These are phyloP conservation scores for Pissodes strobi DNA, from an alignment of 1,140 invertebrate species.

Conservation along the genomic window DNA sequence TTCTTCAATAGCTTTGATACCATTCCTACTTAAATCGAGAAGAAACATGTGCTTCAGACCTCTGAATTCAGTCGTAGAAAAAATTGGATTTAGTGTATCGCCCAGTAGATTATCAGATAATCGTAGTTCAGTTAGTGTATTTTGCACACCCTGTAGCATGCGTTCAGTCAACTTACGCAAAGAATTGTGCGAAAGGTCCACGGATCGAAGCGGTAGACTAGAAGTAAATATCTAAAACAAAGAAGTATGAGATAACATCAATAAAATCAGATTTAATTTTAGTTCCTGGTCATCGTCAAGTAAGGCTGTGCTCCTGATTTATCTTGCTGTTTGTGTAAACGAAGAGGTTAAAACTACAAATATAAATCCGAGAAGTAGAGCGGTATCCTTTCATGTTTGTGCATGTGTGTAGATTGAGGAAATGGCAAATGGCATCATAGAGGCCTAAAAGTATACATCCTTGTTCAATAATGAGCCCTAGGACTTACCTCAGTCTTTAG, in stretches of 20 bases:
- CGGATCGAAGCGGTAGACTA: constrained; percentile 67
- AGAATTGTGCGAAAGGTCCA: constrained; percentile 83
- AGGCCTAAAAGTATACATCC: too few species aligned
- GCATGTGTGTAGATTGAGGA: too few species aligned
- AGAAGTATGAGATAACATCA: constrained; percentile 7
- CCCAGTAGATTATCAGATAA: constrained; percentile 82
- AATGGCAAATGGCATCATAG: too few species aligned
- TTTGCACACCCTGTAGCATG: constrained; percentile 68
- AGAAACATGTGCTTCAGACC: constrained; percentile 71
- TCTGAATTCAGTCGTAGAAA: constrained; percentile 82
- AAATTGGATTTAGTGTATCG: constrained; percentile 87
- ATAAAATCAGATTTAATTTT: not conserved
- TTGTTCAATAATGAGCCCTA: too few species aligned
- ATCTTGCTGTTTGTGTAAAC: too few species aligned
- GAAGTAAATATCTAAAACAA: constrained; percentile 65
- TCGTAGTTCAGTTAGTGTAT: constrained; percentile 70
- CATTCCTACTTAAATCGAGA: constrained; percentile 79
- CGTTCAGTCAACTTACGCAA: constrained; percentile 79
- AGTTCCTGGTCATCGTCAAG: too few species aligned
- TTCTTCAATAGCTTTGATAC: constrained; percentile 79
- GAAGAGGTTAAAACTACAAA: too few species aligned
- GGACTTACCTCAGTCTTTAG: too few species aligned
- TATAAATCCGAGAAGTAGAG: too few species aligned
- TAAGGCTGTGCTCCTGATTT: too few species aligned
- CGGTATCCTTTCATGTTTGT: too few species aligned